Percentiles rank a stretch among this genome's conserved stretches.
These are phyloP conservation scores for Scophthalmus maximus DNA, from an alignment of 2,113 vertebrate genomes.

Conservation along the genomic window DNA sequence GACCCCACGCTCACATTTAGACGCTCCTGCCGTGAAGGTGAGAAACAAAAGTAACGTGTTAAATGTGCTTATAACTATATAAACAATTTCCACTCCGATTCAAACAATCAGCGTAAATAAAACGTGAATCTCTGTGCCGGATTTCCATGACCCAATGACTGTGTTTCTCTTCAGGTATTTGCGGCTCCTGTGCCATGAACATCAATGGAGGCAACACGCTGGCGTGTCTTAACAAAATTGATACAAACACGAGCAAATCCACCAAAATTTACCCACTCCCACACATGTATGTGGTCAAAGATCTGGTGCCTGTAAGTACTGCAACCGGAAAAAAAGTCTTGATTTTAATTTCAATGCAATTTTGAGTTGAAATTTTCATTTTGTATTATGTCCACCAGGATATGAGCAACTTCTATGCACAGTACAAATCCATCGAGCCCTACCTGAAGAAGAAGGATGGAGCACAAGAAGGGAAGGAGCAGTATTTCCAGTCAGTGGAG, in stretches of 20 bases:
- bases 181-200: slow-evolving; percentile 98
- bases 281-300: slow-evolving; percentile 92
- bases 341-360: too few relatives aligned
- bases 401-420: slow-evolving; percentile 95
- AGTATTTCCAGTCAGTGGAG: slow-evolving; percentile 93
- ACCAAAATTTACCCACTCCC: slow-evolving; percentile 96
- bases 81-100: too few relatives aligned
- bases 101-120: too few relatives aligned
- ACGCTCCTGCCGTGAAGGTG: slow-evolving; percentile 94
- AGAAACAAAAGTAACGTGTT: slow-evolving; percentile 43
- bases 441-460: slow-evolving; percentile 95
- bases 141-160: neutral
- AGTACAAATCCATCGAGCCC: slow-evolving; percentile 96
- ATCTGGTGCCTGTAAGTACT: slow-evolving; percentile 93
- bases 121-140: too few relatives aligned
- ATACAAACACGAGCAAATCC: slow-evolving; percentile 84
- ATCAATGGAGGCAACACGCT: slow-evolving; percentile 94
- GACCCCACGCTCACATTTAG: slow-evolving; percentile 95
- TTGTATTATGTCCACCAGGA: slow-evolving; percentile 81
- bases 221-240: slow-evolving; percentile 91
- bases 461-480: slow-evolving; percentile 87
- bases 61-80: too few relatives aligned
- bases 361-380: too few relatives aligned
- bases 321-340: neutral
- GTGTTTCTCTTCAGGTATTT: slow-evolving; percentile 87